Conservation (phyloP, 1,140 invertebrate species). For the Camponotus pennsylvanicus region DNA sequence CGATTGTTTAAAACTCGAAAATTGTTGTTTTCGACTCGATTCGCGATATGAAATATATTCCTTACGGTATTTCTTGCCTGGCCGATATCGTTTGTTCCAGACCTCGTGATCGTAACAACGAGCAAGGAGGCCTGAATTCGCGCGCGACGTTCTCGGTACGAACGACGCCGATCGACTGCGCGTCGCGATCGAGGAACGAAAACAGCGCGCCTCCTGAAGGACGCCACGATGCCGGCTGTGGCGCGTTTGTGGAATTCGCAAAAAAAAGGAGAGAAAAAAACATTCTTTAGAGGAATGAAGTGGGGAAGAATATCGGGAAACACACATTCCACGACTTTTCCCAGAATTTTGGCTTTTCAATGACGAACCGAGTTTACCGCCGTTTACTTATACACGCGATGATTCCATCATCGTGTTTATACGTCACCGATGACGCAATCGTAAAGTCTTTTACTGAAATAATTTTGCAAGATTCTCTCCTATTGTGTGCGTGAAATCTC, state of each 20-base stretch:
- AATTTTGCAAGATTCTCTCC: no score
- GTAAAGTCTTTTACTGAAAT: no score
- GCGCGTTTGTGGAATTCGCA: slow-evolving; percentile 70
- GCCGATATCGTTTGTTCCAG: background rate
- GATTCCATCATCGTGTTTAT: background rate
- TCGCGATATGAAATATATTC: background rate
- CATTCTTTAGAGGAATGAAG: slow-evolving; percentile 45
- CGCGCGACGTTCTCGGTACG: background rate
- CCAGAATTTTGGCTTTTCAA: slow-evolving; percentile 48
- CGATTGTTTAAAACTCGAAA: background rate
- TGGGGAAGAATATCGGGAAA: slow-evolving; percentile 4
- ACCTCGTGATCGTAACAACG: slow-evolving; percentile 23
- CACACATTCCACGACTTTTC: slow-evolving; percentile 56
- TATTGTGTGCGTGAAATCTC: no score
- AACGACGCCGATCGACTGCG: slow-evolving; percentile 23
- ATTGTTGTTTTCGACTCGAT: background rate
- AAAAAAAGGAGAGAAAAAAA: slow-evolving; percentile 63
- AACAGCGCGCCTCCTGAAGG: slow-evolving; percentile 71
- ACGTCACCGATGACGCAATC: background rate
- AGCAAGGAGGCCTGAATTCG: background rate
- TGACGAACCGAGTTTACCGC: background rate
- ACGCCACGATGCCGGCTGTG: slow-evolving; percentile 48
- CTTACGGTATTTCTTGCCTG: background rate
- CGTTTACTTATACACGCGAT: background rate
- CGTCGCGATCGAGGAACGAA: slow-evolving; percentile 59